Percentiles rank a stretch among this genome's conserved stretches.
Evolutionary conservation across 2,888 invertebrate genomes (phyloP).

Genomic region (Tuberolachnus salignus): DNA sequence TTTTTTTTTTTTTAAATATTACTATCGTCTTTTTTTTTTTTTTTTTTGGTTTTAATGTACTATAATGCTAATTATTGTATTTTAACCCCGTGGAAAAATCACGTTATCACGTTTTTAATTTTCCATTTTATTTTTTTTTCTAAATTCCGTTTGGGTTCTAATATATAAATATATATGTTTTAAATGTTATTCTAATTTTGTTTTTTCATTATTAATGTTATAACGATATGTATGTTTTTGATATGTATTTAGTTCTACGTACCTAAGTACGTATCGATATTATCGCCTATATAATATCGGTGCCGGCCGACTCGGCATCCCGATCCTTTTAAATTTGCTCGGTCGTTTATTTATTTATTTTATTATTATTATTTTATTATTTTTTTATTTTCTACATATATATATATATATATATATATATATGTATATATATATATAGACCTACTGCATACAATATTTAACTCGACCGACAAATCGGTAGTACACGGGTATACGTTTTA

Average conservation of each 20-base stretch:
- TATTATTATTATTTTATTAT: not conserved
- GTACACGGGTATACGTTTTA: not conserved
- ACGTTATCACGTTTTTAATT: constrained; percentile 33
- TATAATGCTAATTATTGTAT: constrained; percentile 37
- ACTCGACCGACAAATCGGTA: too few species aligned
- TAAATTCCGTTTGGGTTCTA: constrained; percentile 10
- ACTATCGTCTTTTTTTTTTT: constrained; percentile 3
- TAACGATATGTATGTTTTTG: constrained; percentile 38
- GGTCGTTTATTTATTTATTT: not conserved
- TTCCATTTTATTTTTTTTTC: too few species aligned
- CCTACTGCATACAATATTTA: too few species aligned
- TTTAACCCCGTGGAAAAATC: too few species aligned
- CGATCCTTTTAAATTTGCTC: not conserved
- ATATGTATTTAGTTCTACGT: constrained; percentile 13
- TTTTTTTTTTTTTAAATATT: not conserved
- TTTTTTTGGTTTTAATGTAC: too few species aligned
- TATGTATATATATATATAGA: too few species aligned
- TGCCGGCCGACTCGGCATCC: not conserved
- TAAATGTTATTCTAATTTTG: constrained; percentile 12
- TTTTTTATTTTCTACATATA: not conserved
- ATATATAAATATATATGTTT: too few species aligned
- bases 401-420: too few species aligned
- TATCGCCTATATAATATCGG: not conserved
- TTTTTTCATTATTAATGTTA: not conserved
- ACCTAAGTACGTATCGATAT: constrained; percentile 35